Conservation (phyloP, 2,888 invertebrate species). For the Agonopterix arenella region DNA sequence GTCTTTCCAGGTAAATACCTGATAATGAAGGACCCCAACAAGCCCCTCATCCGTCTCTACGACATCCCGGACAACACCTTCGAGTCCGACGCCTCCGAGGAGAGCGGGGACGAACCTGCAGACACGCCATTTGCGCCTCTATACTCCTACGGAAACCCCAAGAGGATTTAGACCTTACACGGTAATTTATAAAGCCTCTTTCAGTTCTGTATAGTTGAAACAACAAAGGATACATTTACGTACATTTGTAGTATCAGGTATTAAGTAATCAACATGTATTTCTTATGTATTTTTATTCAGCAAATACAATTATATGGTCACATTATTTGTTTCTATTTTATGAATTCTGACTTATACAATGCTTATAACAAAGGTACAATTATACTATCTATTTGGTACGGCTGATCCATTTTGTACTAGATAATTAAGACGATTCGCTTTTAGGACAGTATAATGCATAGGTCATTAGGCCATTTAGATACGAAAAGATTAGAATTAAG, state of each 20-base stretch:
- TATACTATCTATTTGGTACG: too few species aligned
- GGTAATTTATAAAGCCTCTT: background rate
- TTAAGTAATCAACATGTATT: constrained; percentile 20
- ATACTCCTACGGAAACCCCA: constrained; percentile 68
- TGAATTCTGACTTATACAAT: too few species aligned
- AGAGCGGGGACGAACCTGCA: constrained; percentile 83
- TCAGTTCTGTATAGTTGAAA: background rate
- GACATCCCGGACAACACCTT: constrained; percentile 99
- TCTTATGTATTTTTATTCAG: constrained; percentile 57
- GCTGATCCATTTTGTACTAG: too few species aligned
- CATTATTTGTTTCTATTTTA: constrained; percentile 27
- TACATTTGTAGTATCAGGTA: constrained; percentile 2
- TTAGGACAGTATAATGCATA: too few species aligned
- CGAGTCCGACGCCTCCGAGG: constrained; percentile 97
- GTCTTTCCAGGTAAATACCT: constrained; percentile 83
- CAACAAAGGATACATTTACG: background rate
- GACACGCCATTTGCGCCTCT: constrained; percentile 70
- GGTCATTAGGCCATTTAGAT: too few species aligned
- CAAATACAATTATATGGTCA: constrained; percentile 63
- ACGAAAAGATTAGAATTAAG: too few species aligned
- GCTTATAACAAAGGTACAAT: too few species aligned
- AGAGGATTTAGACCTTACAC: constrained; percentile 48
- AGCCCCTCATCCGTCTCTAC: constrained; percentile 97
- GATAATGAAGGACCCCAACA: constrained; percentile 99
- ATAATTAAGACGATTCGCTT: too few species aligned